Evolutionary conservation across 2,797 vertebrate species (phyloP), one percentile per base, ranked within the genome.

Genomic region (Eulemur rubriventer): DNA sequence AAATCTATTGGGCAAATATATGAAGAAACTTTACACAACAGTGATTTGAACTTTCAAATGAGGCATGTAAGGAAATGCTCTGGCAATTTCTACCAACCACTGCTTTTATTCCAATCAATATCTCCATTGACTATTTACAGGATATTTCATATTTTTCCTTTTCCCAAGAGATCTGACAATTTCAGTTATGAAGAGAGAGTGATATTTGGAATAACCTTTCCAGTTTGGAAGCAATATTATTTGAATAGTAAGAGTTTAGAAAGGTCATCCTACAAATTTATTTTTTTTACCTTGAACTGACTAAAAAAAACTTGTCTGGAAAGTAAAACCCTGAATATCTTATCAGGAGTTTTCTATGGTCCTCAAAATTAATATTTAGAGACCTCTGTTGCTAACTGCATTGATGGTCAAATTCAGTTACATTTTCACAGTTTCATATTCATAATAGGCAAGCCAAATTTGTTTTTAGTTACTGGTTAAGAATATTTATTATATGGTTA

Each of bases 181-280:
- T 91, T 92, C 20, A 85, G 55, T 69, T 76, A 91, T 22, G 46
- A 89, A 89, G n/a, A 85, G 28, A 92, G 20, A 81, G 14, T 85
- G 33, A 33, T 78, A 78, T 93, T 86, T 86, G 33, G 43, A 93
- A 76, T 14, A 28, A 38, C 3, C 69, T 91, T 92, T 92, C 38
- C 57, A 81, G 35, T 75, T 89, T 89, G 61, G 63, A 92, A 92
- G 61, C 41, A 88, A 67, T 94, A 59, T 81, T 92, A 88, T 75
- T 95, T 92, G 87, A 80, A 91, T 55, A 95, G 69, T 69, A 69
- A 35, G 52, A 87, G 33, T 96, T 94, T 48, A 92, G 73, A 93
- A 96, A 94, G 50, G 20, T 61, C 48, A 84, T 67, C 30, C 26
- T 88, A 41, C 38, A 94, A 75, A 78, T 90, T 76, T 57, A 43